Conservation (phyloP, 1,140 invertebrate species). For the Physella acuta region DNA sequence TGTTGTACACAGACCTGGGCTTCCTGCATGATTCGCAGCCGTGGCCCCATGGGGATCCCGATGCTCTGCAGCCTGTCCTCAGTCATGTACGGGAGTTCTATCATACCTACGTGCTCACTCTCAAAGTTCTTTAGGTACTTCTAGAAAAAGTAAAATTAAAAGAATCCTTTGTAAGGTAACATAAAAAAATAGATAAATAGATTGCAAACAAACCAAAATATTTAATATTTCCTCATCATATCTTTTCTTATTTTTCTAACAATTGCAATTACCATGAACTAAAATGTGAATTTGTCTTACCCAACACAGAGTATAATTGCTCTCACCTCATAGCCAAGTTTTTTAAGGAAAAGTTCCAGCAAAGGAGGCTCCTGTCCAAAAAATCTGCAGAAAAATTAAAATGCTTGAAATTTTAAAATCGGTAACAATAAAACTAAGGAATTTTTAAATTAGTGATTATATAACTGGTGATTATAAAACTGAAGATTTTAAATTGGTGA, state of each 20-base stretch:
- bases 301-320: too few relatives aligned
- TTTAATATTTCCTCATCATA: too few relatives aligned
- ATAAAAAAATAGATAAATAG: too few relatives aligned
- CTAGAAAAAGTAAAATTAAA: conserved; percentile 63
- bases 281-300: too few relatives aligned
- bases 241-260: too few relatives aligned
- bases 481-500: too few relatives aligned
- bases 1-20: conserved; percentile 63
- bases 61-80: conserved; percentile 86
- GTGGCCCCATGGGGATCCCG: conserved; percentile 84
- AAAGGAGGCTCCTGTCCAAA: conserved; percentile 91
- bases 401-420: not conserved
- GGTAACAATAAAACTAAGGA: not conserved
- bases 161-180: too few relatives aligned
- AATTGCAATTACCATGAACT: too few relatives aligned
- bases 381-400: conserved; percentile 69
- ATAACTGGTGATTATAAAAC: too few relatives aligned
- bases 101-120: conserved; percentile 85
- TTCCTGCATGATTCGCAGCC: conserved; percentile 86
- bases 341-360: conserved; percentile 84
- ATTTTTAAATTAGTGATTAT: not conserved
- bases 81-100: conserved; percentile 86
- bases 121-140: conserved; percentile 86
- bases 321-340: conserved; percentile 89
- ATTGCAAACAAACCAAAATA: too few relatives aligned